Evolutionary conservation across 2,113 vertebrate genomes (phyloP).

Genomic region (Phrynosoma blainvillii): DNA sequence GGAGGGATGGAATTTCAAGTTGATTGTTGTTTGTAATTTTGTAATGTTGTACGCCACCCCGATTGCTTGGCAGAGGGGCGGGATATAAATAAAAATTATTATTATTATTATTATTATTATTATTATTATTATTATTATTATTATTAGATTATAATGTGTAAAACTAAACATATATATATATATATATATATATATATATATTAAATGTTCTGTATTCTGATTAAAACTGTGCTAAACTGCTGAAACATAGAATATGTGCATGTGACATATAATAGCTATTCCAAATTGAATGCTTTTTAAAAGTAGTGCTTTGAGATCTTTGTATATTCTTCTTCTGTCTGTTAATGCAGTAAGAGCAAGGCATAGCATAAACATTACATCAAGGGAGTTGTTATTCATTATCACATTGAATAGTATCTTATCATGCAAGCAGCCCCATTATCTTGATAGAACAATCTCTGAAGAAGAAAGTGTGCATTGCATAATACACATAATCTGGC

Average conservation of each 20-base stretch:
- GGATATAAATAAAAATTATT: no score
- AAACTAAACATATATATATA: no score
- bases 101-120: no score
- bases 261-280: neutral
- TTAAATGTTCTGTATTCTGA: neutral
- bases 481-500: constrained; percentile 5
- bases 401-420: neutral
- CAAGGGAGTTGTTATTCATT: constrained; percentile 13
- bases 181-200: no score
- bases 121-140: no score
- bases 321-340: neutral
- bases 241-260: neutral
- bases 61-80: no score
- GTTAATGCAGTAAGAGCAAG: neutral
- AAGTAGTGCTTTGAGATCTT: neutral
- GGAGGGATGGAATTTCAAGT: no score
- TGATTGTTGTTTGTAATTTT: no score
- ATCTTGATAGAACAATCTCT: neutral
- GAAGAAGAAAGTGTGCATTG: neutral
- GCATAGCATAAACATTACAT: constrained; percentile 2
- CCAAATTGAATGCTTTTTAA: neutral
- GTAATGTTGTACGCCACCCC: no score
- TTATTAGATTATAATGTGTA: neutral
- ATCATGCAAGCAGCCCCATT: neutral
- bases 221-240: neutral